Conservation (phyloP, 2,113 vertebrate genomes). For the Odocoileus hemionus region DNA sequence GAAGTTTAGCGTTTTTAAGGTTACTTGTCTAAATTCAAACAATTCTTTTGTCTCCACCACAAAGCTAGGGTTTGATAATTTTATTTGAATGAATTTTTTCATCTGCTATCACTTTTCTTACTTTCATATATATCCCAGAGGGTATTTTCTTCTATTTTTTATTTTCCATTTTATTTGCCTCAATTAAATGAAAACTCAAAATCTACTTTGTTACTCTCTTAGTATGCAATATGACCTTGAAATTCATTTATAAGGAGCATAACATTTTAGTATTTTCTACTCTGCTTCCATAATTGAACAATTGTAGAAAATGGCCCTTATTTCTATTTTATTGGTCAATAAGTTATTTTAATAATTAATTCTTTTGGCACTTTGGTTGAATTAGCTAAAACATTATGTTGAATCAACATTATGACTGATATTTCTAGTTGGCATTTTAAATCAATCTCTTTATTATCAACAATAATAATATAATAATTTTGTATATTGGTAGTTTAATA, state of each 20-base stretch:
- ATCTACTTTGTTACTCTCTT: not conserved
- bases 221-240: not conserved
- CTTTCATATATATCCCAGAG: not conserved
- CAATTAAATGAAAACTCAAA: constrained; percentile 1
- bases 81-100: not conserved
- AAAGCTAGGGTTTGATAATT: not conserved
- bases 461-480: not conserved
- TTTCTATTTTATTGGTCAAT: not conserved
- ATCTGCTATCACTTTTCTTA: not conserved
- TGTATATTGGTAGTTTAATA: not conserved
- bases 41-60: not conserved
- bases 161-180: not conserved
- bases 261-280: not conserved
- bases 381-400: not conserved
- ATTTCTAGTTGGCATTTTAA: not conserved
- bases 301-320: not conserved
- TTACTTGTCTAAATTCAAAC: not conserved
- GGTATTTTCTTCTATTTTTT: not conserved
- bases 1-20: not conserved
- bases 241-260: not conserved
- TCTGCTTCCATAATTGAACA: not conserved
- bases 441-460: not conserved
- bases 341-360: constrained; percentile 17
- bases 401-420: not conserved
- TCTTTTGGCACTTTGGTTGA: not conserved